These are phyloP conservation scores for Solea solea DNA, from an alignment of 2,113 vertebrate species.

Conservation along the genomic window DNA sequence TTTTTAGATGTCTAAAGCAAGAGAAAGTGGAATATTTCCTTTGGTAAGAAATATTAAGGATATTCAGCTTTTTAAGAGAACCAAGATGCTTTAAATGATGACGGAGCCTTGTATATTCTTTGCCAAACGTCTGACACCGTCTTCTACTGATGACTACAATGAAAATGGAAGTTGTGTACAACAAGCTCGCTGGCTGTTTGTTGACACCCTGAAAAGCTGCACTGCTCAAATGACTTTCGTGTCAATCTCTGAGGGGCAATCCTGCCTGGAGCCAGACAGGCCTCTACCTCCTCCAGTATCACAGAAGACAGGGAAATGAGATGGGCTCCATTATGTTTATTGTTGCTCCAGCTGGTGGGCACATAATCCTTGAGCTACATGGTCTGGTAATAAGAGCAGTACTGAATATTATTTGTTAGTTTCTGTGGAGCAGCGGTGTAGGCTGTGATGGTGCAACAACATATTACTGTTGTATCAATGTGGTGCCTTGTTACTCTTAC, in stretches of 20 bases:
- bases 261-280: slow-evolving; percentile 45
- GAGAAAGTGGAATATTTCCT: background rate
- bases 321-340: slow-evolving; percentile 52
- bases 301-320: slow-evolving; percentile 35
- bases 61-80: slow-evolving; percentile 5
- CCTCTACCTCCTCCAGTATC: slow-evolving; percentile 38
- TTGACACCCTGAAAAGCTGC: slow-evolving; percentile 52
- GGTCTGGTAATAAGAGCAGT: slow-evolving; percentile 31
- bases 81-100: background rate
- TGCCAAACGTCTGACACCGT: slow-evolving; percentile 9
- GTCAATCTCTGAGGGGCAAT: slow-evolving; percentile 32
- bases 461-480: background rate
- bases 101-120: background rate
- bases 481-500: background rate
- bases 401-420: slow-evolving; percentile 41
- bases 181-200: slow-evolving; percentile 49
- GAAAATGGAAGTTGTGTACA: slow-evolving; percentile 31
- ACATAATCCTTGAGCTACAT: slow-evolving; percentile 30
- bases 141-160: slow-evolving; percentile 30
- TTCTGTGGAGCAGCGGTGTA: slow-evolving; percentile 12
- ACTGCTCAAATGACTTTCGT: slow-evolving; percentile 47
- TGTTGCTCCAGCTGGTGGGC: slow-evolving; percentile 44
- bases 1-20: background rate
- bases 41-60: background rate
- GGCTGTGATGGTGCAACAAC: background rate